Base-by-base conservation (phyloP, 2,888 invertebrate species). In the Oasisia sp. region DNA sequence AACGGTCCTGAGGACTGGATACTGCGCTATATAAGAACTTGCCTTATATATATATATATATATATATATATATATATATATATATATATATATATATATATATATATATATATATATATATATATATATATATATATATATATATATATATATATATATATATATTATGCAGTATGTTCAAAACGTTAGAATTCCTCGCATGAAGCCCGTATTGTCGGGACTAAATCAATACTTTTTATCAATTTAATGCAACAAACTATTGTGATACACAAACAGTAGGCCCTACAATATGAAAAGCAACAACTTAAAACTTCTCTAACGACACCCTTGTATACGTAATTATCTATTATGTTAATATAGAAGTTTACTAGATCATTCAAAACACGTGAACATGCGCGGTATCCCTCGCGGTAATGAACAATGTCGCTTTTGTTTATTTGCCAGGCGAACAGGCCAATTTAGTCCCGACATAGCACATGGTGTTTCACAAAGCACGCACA, bases 1-100 rank as follows among this genome's bases (percentile, higher is more conserved):
- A n/a, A n/a, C n/a, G n/a, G n/a, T n/a, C n/a, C n/a, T n/a, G n/a
- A n/a, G n/a, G n/a, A n/a, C n/a, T n/a, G n/a, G n/a, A n/a, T n/a
- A n/a, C n/a, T n/a, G n/a, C n/a, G n/a, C n/a, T n/a, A n/a, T n/a
- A n/a, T n/a, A n/a, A n/a, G n/a, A 14, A 0, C 14, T 58, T 58
- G 58, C 19, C 27, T 19, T 4, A 58, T 9, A 14, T 12, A 14
- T 19, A 58, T 19, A 12, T 32, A 8, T 92, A 45, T 32, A 74
- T 38, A n/a, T 92, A 32, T 92, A n/a, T 92, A 45, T 92, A 44
- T 89, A n/a, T 45, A 44, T 92, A 32, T 32, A 38, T 45, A 5
- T 12, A 5, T 32, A 9, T 11, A 45, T 45, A 1, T 45, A 45
- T n/a, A n/a, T n/a, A n/a, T n/a, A n/a, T n/a, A n/a, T n/a, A n/a